Percentiles rank a stretch among this genome's conserved stretches.
Conservation (phyloP, 37 sponge, comb jelly and placozoan genomes). For the Bolinopsis microptera region DNA sequence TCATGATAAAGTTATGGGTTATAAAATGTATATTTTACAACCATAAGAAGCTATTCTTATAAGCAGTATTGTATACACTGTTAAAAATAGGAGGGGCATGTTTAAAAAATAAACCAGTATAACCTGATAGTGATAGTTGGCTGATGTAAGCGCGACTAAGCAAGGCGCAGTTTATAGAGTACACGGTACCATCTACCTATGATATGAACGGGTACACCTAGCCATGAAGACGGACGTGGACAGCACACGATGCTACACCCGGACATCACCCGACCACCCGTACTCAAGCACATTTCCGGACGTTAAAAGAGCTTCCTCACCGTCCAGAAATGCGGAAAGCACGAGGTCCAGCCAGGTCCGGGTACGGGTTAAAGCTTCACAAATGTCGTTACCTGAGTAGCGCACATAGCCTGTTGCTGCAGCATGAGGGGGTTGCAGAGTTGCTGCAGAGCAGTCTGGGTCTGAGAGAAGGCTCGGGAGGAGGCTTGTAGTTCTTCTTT, state of each 20-base stretch:
- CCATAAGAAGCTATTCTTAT: too few relatives aligned
- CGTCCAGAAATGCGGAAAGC: background rate
- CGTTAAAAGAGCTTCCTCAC: background rate
- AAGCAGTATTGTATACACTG: too few relatives aligned
- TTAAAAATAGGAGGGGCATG: too few relatives aligned
- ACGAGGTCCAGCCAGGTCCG: background rate
- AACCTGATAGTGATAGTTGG: too few relatives aligned
- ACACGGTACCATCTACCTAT: background rate
- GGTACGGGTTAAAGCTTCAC: too few relatives aligned
- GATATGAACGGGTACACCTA: background rate
- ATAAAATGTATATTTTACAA: too few relatives aligned
- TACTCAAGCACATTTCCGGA: background rate
- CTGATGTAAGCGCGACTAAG: too few relatives aligned
- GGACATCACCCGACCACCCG: background rate
- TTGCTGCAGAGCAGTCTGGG: constrained; percentile 19
- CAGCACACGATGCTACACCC: background rate
- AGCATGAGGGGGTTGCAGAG: constrained; percentile 16
- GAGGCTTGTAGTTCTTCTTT: constrained; percentile 70
- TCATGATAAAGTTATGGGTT: too few relatives aligned
- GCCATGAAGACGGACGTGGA: background rate
- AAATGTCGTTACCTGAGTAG: constrained; percentile 28
- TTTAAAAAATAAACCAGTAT: too few relatives aligned
- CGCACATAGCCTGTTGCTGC: constrained; percentile 19
- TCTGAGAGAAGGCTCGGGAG: constrained; percentile 8
- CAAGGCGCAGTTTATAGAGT: background rate